phyloP scores from a whole-genome alignment of 2,113 vertebrate genomes.

The Saguinus midas region DNA sequence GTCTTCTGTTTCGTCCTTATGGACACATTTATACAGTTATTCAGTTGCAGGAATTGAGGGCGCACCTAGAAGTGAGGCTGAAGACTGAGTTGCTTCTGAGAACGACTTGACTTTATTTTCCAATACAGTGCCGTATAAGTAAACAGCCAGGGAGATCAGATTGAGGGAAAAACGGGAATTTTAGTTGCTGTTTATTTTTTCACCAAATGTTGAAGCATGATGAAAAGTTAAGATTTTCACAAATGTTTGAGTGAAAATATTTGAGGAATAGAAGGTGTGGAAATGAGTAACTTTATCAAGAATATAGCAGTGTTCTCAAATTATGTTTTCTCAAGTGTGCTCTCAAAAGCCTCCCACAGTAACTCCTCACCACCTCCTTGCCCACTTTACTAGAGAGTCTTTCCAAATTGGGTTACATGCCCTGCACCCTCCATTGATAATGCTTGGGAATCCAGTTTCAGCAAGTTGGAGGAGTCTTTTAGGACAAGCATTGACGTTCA shows the following conservation, averaged over 20 bases:
- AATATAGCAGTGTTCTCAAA: neutral
- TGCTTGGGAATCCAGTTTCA: neutral
- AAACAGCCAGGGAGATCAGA: neutral
- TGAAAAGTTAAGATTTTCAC: neutral
- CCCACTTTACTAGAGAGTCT: neutral
- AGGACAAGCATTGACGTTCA: neutral
- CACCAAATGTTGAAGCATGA: neutral
- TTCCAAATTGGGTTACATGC: neutral
- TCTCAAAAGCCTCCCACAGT: neutral
- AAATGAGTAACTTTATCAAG: neutral
- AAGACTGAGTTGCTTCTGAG: neutral
- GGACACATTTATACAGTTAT: neutral
- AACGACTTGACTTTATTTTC: neutral
- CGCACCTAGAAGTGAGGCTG: neutral
- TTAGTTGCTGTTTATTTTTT: neutral
- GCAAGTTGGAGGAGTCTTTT: neutral
- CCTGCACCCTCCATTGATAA: neutral
- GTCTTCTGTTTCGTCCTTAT: neutral
- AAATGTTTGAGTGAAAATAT: neutral
- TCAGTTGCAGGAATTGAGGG: neutral
- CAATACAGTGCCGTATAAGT: too few species aligned
- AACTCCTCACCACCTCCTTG: neutral
- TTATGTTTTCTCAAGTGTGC: neutral
- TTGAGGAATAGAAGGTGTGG: neutral
- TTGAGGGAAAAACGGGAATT: neutral